Conservation (phyloP, 2,888 invertebrate genomes). For the Diloba caeruleocephala region DNA sequence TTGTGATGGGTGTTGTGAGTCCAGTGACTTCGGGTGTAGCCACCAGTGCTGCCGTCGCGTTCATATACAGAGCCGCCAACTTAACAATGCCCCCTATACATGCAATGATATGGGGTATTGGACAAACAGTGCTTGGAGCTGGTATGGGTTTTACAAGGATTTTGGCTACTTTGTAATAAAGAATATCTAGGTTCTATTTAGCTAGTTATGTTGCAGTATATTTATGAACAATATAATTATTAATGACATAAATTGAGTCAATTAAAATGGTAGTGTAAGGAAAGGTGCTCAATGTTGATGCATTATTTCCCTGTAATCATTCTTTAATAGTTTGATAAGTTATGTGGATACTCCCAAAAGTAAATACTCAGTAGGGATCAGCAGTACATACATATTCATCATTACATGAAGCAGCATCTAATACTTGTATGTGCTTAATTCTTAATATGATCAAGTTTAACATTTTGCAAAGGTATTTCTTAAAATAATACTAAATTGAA, state of each 20-base stretch:
- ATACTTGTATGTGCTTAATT: slow-evolving; percentile 53
- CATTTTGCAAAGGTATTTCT: no score
- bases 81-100: slow-evolving; percentile 97
- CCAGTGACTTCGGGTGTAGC: slow-evolving; percentile 96
- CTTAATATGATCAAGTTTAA: slow-evolving; percentile 33
- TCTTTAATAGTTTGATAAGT: slow-evolving; percentile 38
- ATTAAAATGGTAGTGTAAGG: slow-evolving; percentile 68
- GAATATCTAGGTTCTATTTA: slow-evolving; percentile 25
- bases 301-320: slow-evolving; percentile 56
- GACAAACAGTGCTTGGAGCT: slow-evolving; percentile 96
- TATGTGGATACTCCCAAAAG: slow-evolving; percentile 50
- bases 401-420: slow-evolving; percentile 34
- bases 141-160: slow-evolving; percentile 98
- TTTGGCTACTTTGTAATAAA: slow-evolving; percentile 94
- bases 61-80: slow-evolving; percentile 97
- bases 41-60: slow-evolving; percentile 97
- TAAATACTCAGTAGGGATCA: slow-evolving; percentile 62
- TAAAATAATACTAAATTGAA: slow-evolving; percentile 9
- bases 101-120: slow-evolving; percentile 98
- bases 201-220: slow-evolving; percentile 43
- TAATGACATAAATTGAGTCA: slow-evolving; percentile 60
- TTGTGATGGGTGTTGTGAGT: slow-evolving; percentile 96
- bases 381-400: slow-evolving; percentile 51
- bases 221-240: slow-evolving; percentile 29
- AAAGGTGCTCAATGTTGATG: slow-evolving; percentile 65